A percentile compares a stretch with the other conserved stretches of the same genome.
Conservation (phyloP, 1,140 invertebrate species). For the Brachionus asplanchnoidis region DNA sequence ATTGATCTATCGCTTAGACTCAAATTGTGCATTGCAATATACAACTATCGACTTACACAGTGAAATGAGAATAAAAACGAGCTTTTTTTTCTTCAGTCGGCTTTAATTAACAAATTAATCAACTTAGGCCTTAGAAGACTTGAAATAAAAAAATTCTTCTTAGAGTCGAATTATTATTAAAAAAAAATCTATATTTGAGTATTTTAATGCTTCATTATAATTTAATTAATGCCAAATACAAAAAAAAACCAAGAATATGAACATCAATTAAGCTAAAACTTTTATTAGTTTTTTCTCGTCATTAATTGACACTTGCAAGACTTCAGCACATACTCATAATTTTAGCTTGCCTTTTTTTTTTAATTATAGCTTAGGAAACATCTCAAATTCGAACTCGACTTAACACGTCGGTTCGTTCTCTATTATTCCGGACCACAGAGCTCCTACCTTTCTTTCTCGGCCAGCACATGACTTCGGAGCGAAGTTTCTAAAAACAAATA, state of each 20-base stretch:
- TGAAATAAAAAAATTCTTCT: background rate
- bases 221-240: slow-evolving; percentile 40
- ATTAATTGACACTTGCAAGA: slow-evolving; percentile 41
- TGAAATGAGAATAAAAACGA: background rate
- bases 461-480: background rate
- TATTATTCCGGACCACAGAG: background rate
- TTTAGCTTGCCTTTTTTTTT: background rate
- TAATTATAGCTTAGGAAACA: slow-evolving; percentile 8
- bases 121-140: slow-evolving; percentile 17
- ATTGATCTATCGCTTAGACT: slow-evolving; percentile 10
- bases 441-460: background rate
- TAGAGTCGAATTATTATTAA: background rate
- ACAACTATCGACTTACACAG: background rate
- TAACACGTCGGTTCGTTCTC: slow-evolving; percentile 24
- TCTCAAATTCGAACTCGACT: slow-evolving; percentile 11
- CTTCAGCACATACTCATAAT: slow-evolving; percentile 34
- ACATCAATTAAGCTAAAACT: slow-evolving; percentile 34
- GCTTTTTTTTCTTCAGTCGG: background rate
- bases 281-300: slow-evolving; percentile 38
- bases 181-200: slow-evolving; percentile 22
- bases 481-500: background rate
- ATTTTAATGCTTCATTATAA: slow-evolving; percentile 40
- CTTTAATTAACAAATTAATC: slow-evolving; percentile 40
- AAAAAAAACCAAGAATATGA: slow-evolving; percentile 29
- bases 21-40: background rate